Percentiles rank a stretch among this genome's conserved stretches.
These are phyloP conservation scores for Aradus depressus DNA, from an alignment of 2,888 invertebrate species.

Conservation along the genomic window DNA sequence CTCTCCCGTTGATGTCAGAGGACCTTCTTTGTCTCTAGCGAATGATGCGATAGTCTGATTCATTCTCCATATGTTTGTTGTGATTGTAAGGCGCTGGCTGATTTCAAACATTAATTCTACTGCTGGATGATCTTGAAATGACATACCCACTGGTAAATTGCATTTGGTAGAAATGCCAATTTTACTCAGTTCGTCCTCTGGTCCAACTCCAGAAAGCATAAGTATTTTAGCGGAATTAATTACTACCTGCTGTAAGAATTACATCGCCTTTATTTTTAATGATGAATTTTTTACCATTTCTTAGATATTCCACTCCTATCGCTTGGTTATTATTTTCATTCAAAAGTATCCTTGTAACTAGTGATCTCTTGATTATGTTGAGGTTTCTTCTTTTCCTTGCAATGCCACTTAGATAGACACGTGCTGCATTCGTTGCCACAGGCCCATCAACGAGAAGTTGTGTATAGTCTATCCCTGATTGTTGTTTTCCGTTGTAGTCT, in stretches of 20 bases:
- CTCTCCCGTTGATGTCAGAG: slow-evolving; percentile 5
- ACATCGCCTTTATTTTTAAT: slow-evolving; percentile 37
- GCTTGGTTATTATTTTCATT: slow-evolving; percentile 5
- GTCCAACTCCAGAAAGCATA: slow-evolving; percentile 45
- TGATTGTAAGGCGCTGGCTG: slow-evolving; percentile 63
- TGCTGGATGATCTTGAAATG: slow-evolving; percentile 35
- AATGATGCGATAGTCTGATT: slow-evolving; percentile 8
- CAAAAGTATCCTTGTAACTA: slow-evolving; percentile 7
- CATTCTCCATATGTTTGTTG: not conserved
- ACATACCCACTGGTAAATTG: slow-evolving; percentile 34
- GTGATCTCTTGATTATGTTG: slow-evolving; percentile 34
- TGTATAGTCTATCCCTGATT: slow-evolving; percentile 37
- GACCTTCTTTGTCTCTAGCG: slow-evolving; percentile 12
- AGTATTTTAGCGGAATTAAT: slow-evolving; percentile 47
- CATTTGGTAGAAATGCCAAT: slow-evolving; percentile 34
- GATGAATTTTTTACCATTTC: slow-evolving; percentile 45
- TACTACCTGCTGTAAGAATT: slow-evolving; percentile 44
- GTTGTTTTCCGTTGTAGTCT: slow-evolving; percentile 35
- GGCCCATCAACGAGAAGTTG: slow-evolving; percentile 34
- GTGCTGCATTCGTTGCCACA: slow-evolving; percentile 34
- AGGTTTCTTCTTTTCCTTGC: slow-evolving; percentile 35
- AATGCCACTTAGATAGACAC: slow-evolving; percentile 36
- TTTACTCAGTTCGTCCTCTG: slow-evolving; percentile 34
- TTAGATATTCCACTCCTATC: slow-evolving; percentile 57
- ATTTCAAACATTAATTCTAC: slow-evolving; percentile 52